Conservation (phyloP, 1,140 invertebrate genomes). For the Neotoxoptera formosana region DNA sequence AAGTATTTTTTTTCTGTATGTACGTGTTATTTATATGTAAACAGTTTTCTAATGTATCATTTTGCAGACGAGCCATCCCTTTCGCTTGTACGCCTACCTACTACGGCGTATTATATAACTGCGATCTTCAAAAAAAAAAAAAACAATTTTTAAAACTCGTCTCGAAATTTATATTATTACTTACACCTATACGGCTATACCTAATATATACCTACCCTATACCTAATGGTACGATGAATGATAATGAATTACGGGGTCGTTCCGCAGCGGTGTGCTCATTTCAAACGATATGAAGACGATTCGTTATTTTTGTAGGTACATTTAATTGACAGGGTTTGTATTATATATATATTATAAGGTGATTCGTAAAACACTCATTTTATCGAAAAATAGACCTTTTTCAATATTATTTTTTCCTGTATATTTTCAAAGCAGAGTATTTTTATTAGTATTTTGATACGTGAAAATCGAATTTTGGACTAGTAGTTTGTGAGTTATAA, state of each 20-base stretch:
- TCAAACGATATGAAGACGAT: not conserved
- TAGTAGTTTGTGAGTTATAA: no score
- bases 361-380: no score
- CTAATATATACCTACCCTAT: not conserved
- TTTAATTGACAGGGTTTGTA: not conserved
- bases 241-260: not conserved
- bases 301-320: not conserved
- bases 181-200: no score
- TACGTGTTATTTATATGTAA: not conserved
- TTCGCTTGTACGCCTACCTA: not conserved
- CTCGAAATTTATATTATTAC: no score
- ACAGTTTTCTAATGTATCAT: slow-evolving; percentile 46
- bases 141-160: not conserved
- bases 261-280: not conserved
- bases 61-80: slow-evolving; percentile 36
- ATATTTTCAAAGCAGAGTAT: no score
- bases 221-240: not conserved
- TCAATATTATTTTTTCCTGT: no score
- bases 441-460: no score
- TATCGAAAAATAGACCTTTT: no score
- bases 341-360: not conserved
- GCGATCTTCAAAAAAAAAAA: not conserved
- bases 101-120: no score
- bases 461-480: no score
- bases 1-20: not conserved